A percentile compares a stretch with the other conserved stretches of the same genome.
Conservation (phyloP, 2,888 invertebrate species). For the Macaria liturata region DNA sequence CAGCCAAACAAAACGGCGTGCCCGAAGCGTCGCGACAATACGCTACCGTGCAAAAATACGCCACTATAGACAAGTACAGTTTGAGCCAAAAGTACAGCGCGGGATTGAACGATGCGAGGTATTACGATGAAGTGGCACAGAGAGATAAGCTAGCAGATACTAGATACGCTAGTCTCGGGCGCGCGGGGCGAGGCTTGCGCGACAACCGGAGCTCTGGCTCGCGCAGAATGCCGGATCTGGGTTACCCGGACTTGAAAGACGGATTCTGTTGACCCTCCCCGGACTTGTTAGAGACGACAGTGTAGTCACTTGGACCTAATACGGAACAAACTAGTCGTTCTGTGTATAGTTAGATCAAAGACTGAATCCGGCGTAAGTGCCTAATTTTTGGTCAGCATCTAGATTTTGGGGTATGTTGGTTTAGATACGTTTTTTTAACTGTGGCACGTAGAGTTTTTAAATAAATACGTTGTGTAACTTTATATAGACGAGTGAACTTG, state of each 20-base stretch:
- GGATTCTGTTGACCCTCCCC: slow-evolving; percentile 88
- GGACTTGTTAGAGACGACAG: slow-evolving; percentile 76
- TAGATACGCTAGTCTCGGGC: slow-evolving; percentile 77
- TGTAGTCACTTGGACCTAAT: slow-evolving; percentile 53
- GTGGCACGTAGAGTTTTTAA: slow-evolving; percentile 1
- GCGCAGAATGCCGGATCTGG: slow-evolving; percentile 75
- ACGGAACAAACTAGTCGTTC: slow-evolving; percentile 42
- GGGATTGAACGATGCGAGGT: slow-evolving; percentile 78
- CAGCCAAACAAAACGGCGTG: slow-evolving; percentile 79
- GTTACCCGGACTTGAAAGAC: slow-evolving; percentile 85
- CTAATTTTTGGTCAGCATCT: slow-evolving; percentile 57
- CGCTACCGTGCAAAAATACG: slow-evolving; percentile 79
- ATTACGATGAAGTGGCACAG: slow-evolving; percentile 79
- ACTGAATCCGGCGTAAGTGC: slow-evolving; percentile 78
- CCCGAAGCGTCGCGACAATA: slow-evolving; percentile 72
- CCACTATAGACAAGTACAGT: slow-evolving; percentile 81
- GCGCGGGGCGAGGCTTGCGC: slow-evolving; percentile 67
- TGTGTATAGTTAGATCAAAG: slow-evolving; percentile 68
- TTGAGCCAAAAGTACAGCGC: slow-evolving; percentile 81
- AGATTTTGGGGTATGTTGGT: slow-evolving; percentile 29
- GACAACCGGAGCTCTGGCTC: slow-evolving; percentile 73
- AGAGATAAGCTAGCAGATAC: slow-evolving; percentile 79
- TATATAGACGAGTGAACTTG: neutral
- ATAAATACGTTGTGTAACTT: neutral
- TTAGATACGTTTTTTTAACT: slow-evolving; percentile 3